phyloP scores from a whole-genome alignment of 2,888 invertebrate species.

The Drosophila koepferae region DNA sequence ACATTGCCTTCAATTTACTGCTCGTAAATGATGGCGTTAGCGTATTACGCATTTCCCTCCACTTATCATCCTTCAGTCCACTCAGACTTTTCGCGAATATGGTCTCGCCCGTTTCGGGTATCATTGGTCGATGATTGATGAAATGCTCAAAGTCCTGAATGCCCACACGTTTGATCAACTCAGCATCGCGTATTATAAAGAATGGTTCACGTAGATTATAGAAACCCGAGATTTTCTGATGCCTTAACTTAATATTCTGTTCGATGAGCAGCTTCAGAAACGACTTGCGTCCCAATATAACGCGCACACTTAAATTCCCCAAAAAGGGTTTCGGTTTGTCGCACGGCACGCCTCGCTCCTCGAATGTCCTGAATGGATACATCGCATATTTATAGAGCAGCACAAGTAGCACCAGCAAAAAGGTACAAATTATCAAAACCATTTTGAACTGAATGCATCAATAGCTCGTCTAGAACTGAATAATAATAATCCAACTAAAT shows the following conservation, averaged over 20 bases:
- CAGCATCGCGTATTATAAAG: slow-evolving; percentile 86
- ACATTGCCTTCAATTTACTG: slow-evolving; percentile 86
- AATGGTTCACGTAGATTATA: slow-evolving; percentile 84
- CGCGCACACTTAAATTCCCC: slow-evolving; percentile 46
- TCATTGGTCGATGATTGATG: slow-evolving; percentile 83
- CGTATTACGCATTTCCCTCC: slow-evolving; percentile 84
- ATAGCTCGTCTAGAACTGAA: slow-evolving; percentile 21
- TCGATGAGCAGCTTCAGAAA: slow-evolving; percentile 48
- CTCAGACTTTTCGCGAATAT: slow-evolving; percentile 86
- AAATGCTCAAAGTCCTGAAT: slow-evolving; percentile 87
- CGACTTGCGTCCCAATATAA: slow-evolving; percentile 37
- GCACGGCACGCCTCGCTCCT: slow-evolving; percentile 50
- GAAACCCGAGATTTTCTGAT: slow-evolving; percentile 85
- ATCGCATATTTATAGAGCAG: slow-evolving; percentile 55
- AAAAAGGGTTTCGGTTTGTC: slow-evolving; percentile 52
- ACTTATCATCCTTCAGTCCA: slow-evolving; percentile 84
- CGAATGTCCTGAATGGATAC: slow-evolving; percentile 39
- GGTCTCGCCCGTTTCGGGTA: slow-evolving; percentile 84
- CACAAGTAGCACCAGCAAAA: slow-evolving; percentile 30
- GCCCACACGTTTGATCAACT: slow-evolving; percentile 86
- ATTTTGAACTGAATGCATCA: slow-evolving; percentile 33
- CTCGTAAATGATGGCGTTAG: slow-evolving; percentile 85
- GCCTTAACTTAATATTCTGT: slow-evolving; percentile 21
- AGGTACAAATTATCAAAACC: slow-evolving; percentile 31
- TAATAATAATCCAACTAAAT: background rate